Evolutionary conservation across 1,140 invertebrate species (phyloP), one percentile per base, ranked within the genome.

Genomic region (Bombus confusus): DNA sequence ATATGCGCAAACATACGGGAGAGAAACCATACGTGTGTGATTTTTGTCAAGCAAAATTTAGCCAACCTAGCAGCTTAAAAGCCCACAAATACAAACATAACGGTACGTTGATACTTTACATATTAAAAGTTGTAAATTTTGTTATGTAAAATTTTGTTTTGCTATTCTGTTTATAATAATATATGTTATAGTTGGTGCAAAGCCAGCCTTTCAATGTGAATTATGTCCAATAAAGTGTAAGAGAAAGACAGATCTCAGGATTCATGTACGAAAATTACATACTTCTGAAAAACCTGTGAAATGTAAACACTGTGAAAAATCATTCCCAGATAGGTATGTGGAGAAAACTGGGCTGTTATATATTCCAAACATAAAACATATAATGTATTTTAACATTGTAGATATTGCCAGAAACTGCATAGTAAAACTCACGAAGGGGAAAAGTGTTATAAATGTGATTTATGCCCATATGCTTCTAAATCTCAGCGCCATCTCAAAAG

Each of bases 151-250:
- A n/a, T n/a, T n/a, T n/a, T 18, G 81, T 81, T 41, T 31, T 69
- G 1, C 1, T 66, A 18, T 31, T 22, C 3, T 59, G 18, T 12
- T 85, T 59, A 18, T 9, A 5, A 82, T 12, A 57, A 68, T 28
- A 22, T 69, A 31, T 64, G 3, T 95, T 95, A 25, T 87, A 97
- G 97, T 97, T 78, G 96, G 98, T 1, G 98, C 99, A 90, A 99
- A 99, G 93, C 99, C 99, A 2, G 97, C 99, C 64, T 99, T 98
- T 95, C 97, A 98, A 86, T 99, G 99, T 94, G 98, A 98, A 91
- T 95, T 99, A 12, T 99, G 99, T 95, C 99, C 99, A 25, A 98
- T 99, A 0, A 99, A 98, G 8, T 99, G 99, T 94, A 98, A 98
- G 1, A 96, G 99, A 39, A 99, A 99, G 96, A 99, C 99, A 0